Base-by-base conservation (phyloP, 2,888 invertebrate genomes). In the Epirrita christyi region DNA sequence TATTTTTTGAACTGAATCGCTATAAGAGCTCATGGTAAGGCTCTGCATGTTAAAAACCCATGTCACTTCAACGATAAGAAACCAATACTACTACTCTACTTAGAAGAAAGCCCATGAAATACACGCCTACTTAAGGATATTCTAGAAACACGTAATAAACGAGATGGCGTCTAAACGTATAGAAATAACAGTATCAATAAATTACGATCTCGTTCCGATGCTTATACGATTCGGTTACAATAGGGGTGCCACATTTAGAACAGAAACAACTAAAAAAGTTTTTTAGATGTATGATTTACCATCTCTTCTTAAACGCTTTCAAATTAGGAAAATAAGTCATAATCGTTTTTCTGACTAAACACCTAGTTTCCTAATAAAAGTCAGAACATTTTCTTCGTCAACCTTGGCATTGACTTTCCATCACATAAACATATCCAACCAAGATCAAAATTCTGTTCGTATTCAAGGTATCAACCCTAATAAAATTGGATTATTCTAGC, bases 101-200 rank as follows among this genome's bases (percentile, higher is more conserved):
- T 9, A 40, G 51, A 32, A 32, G 32, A 32, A 32, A 58, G 60
- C 53, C 51, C 47, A 58, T 57, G 43, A 48, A 58, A 56, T 47
- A 42, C 15, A 36, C 55, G 53, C 55, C 52, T 63, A 52, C 52
- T 21, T 21, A 3, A 3, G 47, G 54, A 59, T 59, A 57, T 61
- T 49, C 55, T 61, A 59, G 53, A 60, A 62, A 65, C 62, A 63
- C 54, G 60, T 55, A 60, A 62, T 67, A 63, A 64, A 64, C 59
- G 62, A 55, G 52, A 59, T 61, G 60, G 56, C 57, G 21, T 59
- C 43, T 51, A 44, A 40, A 48, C 47, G 49, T 55, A 58, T 56
- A 49, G 55, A 64, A 57, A 66, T 66, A 68, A 65, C 71, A 52
- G 61, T 70, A 67, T 63, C 68, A 62, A 67, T 71, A 68, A 68